Conservation (phyloP, 2,888 invertebrate species). For the Germaria angustata region DNA sequence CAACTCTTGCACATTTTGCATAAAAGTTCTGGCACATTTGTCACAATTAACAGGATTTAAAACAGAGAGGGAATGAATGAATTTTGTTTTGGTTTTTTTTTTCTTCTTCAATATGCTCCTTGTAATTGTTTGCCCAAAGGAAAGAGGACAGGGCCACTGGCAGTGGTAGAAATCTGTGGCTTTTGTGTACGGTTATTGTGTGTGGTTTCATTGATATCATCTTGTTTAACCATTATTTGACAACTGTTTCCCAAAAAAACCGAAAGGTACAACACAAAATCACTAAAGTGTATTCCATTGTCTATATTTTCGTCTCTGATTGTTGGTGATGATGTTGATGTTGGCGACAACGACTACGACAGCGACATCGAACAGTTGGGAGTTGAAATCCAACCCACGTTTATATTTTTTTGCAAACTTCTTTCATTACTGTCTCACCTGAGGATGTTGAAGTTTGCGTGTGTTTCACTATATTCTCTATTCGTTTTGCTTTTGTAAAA, state of each 20-base stretch:
- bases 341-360: conserved; percentile 22
- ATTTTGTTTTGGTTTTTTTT: background rate
- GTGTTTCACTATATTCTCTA: background rate
- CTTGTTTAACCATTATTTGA: conserved; percentile 65
- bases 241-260: conserved; percentile 51
- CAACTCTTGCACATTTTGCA: conserved; percentile 48
- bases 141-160: background rate
- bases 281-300: conserved; percentile 42
- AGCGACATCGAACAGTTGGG: conserved; percentile 63
- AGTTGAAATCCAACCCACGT: conserved; percentile 52
- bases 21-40: conserved; percentile 66
- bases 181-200: conserved; percentile 25
- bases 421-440: conserved; percentile 50
- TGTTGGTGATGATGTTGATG: conserved; percentile 35
- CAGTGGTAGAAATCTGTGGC: conserved; percentile 4
- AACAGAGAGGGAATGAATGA: conserved; percentile 1
- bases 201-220: conserved; percentile 66
- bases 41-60: conserved; percentile 68
- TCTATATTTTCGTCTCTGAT: conserved; percentile 1
- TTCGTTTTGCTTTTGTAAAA: conserved; percentile 10
- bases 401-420: background rate
- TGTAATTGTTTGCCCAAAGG: conserved; percentile 26
- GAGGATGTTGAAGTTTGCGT: conserved; percentile 30
- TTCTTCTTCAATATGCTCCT: background rate
- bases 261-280: conserved; percentile 1